A percentile compares a stretch with the other conserved stretches of the same genome.
Conservation (phyloP, 2,797 vertebrate species). For the Harpagifer antarcticus region DNA sequence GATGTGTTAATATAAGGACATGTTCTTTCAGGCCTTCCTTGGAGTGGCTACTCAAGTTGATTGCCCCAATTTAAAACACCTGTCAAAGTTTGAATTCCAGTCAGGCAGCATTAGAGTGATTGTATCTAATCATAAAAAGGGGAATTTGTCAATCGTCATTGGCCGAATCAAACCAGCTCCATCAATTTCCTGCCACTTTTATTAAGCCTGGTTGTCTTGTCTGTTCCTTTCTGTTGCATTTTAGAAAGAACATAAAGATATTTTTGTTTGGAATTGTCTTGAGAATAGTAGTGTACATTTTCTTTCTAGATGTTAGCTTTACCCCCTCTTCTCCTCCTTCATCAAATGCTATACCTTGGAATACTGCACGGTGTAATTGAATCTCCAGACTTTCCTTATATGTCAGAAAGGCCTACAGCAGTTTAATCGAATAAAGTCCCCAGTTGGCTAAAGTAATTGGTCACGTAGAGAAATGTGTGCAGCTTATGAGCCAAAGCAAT, state of each 20-base stretch:
- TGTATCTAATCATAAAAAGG: neutral
- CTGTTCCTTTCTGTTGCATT: neutral
- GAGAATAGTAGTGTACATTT: neutral
- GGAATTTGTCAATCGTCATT: neutral
- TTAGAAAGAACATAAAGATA: neutral
- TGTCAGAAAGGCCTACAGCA: constrained; percentile 39
- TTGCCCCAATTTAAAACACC: constrained; percentile 1
- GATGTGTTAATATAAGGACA: no score
- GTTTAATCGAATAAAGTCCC: constrained; percentile 59
- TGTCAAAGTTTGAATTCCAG: neutral
- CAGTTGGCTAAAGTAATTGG: constrained; percentile 54
- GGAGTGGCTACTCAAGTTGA: neutral
- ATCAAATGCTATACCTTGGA: constrained; percentile 44
- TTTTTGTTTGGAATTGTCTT: neutral
- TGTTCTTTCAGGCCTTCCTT: neutral
- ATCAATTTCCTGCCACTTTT: neutral
- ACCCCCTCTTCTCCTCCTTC: constrained; percentile 14
- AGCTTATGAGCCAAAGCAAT: constrained; percentile 59
- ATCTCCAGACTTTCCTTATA: constrained; percentile 56
- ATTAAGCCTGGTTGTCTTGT: neutral
- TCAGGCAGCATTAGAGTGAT: neutral
- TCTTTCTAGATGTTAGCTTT: neutral
- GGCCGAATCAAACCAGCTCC: neutral
- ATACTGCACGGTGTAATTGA: constrained; percentile 47
- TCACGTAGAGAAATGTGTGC: constrained; percentile 38